Percentiles rank a stretch among this genome's conserved stretches.
Evolutionary conservation across 2,113 vertebrate genomes (phyloP).

Genomic region (Oplegnathus fasciatus): DNA sequence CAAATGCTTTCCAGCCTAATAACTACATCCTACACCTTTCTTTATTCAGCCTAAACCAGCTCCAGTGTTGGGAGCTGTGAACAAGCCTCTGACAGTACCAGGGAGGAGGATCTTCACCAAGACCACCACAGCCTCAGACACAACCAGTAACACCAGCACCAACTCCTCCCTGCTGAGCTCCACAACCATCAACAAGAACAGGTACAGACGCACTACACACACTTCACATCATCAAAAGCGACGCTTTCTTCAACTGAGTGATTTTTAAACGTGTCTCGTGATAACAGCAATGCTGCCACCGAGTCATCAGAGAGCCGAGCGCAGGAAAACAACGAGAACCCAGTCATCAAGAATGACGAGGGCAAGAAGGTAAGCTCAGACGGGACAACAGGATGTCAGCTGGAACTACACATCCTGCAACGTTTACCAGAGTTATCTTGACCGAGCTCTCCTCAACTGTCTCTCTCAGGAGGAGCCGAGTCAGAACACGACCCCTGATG

Average conservation of each 20-base stretch:
- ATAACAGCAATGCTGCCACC: slow-evolving; percentile 86
- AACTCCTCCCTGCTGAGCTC: slow-evolving; percentile 90
- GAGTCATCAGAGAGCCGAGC: slow-evolving; percentile 90
- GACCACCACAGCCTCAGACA: slow-evolving; percentile 86
- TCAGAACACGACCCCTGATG: slow-evolving; percentile 63
- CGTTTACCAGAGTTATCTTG: not conserved
- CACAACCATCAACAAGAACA: slow-evolving; percentile 90
- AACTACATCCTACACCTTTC: not conserved
- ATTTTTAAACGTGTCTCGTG: not conserved
- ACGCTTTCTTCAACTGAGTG: not conserved
- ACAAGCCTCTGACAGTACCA: slow-evolving; percentile 94
- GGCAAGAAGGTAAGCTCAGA: slow-evolving; percentile 88
- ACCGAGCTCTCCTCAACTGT: not conserved
- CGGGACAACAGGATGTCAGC: not conserved
- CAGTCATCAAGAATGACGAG: slow-evolving; percentile 90
- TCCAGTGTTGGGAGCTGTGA: slow-evolving; percentile 93
- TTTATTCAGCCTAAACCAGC: slow-evolving; percentile 90
- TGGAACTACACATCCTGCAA: not conserved
- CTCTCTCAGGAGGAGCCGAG: slow-evolving; percentile 67
- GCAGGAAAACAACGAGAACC: slow-evolving; percentile 97
- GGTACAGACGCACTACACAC: slow-evolving; percentile 78
- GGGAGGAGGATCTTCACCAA: slow-evolving; percentile 93
- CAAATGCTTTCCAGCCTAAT: not conserved
- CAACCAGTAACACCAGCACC: slow-evolving; percentile 89
- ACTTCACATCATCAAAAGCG: not conserved